Conservation (phyloP, 2,888 invertebrate species). For the Epirrita christyi region DNA sequence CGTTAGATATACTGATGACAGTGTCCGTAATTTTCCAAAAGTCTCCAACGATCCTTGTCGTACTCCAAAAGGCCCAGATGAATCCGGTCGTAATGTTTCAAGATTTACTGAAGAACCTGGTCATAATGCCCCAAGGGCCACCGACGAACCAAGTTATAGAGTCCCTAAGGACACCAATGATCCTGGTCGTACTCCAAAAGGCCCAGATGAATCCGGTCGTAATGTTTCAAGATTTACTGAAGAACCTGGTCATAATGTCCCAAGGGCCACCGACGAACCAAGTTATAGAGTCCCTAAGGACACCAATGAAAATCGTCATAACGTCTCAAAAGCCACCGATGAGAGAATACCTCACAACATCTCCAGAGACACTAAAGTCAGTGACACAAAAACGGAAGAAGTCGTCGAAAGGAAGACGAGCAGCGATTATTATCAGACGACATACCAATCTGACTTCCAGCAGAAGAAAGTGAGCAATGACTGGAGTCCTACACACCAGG, state of each 20-base stretch:
- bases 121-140: background rate
- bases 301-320: slow-evolving; percentile 44
- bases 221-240: slow-evolving; percentile 7
- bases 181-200: slow-evolving; percentile 5
- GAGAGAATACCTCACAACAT: slow-evolving; percentile 52
- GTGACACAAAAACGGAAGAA: slow-evolving; percentile 54
- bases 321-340: slow-evolving; percentile 44
- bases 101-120: slow-evolving; percentile 1
- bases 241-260: background rate
- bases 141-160: slow-evolving; percentile 1
- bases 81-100: slow-evolving; percentile 13
- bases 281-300: slow-evolving; percentile 32
- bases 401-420: slow-evolving; percentile 59
- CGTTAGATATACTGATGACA: slow-evolving; percentile 39
- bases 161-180: slow-evolving; percentile 47
- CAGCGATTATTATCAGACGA: slow-evolving; percentile 84
- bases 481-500: slow-evolving; percentile 89
- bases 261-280: slow-evolving; percentile 6
- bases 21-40: slow-evolving; percentile 45
- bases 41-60: slow-evolving; percentile 39
- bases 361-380: slow-evolving; percentile 51
- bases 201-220: slow-evolving; percentile 15
- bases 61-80: slow-evolving; percentile 13
- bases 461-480: slow-evolving; percentile 86
- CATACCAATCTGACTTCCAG: slow-evolving; percentile 84